phyloP scores from a whole-genome alignment of 1,140 invertebrate species.

The Leptinotarsa lineolata region DNA sequence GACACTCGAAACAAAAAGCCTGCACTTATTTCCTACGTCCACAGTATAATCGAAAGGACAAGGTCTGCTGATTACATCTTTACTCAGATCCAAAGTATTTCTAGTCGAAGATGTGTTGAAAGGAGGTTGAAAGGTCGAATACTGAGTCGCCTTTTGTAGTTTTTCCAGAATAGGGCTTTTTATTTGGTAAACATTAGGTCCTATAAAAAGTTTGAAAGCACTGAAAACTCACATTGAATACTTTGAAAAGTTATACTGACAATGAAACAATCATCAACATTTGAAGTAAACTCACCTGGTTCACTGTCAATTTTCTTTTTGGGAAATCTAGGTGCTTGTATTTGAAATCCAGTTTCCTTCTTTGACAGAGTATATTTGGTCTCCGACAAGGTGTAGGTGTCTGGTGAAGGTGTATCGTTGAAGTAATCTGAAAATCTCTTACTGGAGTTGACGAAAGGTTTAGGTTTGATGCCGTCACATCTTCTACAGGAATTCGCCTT shows the following conservation, averaged over 20 bases:
- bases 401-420: not conserved
- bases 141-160: slow-evolving; percentile 23
- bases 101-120: slow-evolving; percentile 27
- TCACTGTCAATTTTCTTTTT: slow-evolving; percentile 10
- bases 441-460: slow-evolving; percentile 26
- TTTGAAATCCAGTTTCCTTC: not conserved
- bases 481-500: not conserved
- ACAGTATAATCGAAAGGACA: slow-evolving; percentile 4
- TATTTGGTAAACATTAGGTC: slow-evolving; percentile 31
- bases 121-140: slow-evolving; percentile 21
- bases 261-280: too few species aligned
- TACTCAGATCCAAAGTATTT: not conserved
- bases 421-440: slow-evolving; percentile 23
- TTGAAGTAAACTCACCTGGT: slow-evolving; percentile 10
- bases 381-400: slow-evolving; percentile 16
- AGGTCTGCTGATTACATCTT: not conserved
- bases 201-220: slow-evolving; percentile 6
- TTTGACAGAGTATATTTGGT: slow-evolving; percentile 9
- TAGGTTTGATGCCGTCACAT: slow-evolving; percentile 24
- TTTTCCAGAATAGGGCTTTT: slow-evolving; percentile 29
- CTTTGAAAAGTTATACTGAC: too few species aligned
- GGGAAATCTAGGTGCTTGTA: slow-evolving; percentile 20
- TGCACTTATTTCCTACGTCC: not conserved
- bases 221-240: too few species aligned
- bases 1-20: slow-evolving; percentile 5